Percentiles rank a stretch among this genome's conserved stretches.
phyloP scores from a whole-genome alignment of 23 tunicate species.

The Diplosoma virens region DNA sequence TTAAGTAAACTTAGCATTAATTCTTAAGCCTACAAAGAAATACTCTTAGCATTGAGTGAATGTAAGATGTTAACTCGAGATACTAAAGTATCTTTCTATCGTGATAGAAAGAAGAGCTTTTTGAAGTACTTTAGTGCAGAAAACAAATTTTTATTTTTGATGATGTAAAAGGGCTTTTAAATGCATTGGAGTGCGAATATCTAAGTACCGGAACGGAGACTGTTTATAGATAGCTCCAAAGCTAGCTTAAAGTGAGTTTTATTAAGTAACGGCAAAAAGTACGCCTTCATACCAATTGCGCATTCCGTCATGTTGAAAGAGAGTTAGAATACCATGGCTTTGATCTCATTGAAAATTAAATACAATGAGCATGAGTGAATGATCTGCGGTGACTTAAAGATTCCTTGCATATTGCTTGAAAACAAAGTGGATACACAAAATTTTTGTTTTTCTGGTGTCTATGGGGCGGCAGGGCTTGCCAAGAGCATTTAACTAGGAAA shows the following conservation, averaged over 20 bases:
- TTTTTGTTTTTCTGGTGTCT: slow-evolving; percentile 21
- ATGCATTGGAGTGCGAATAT: slow-evolving; percentile 4
- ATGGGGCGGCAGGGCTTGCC: slow-evolving; percentile 9
- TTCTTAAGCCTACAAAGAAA: no score
- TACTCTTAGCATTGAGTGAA: slow-evolving; percentile 1
- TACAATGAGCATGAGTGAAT: slow-evolving; percentile 9
- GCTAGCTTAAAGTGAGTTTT: slow-evolving; percentile 10
- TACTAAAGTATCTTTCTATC: slow-evolving; percentile 7
- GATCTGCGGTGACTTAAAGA: slow-evolving; percentile 16
- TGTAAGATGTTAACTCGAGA: not conserved
- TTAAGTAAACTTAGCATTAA: no score
- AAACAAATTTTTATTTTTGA: not conserved
- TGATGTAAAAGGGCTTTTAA: slow-evolving; percentile 10
- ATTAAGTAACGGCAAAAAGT: not conserved
- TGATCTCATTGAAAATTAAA: not conserved
- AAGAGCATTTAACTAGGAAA: slow-evolving; percentile 9
- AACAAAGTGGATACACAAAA: slow-evolving; percentile 10
- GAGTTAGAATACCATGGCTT: slow-evolving; percentile 4
- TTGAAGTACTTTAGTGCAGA: not conserved
- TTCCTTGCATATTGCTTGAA: not conserved
- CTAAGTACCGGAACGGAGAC: not conserved
- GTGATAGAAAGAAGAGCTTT: slow-evolving; percentile 13
- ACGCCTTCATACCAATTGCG: slow-evolving; percentile 17
- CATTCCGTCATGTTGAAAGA: not conserved
- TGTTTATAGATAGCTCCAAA: not conserved